Evolutionary conservation across 2,113 vertebrate genomes (phyloP).

Genomic region (Eulemur macaco): DNA sequence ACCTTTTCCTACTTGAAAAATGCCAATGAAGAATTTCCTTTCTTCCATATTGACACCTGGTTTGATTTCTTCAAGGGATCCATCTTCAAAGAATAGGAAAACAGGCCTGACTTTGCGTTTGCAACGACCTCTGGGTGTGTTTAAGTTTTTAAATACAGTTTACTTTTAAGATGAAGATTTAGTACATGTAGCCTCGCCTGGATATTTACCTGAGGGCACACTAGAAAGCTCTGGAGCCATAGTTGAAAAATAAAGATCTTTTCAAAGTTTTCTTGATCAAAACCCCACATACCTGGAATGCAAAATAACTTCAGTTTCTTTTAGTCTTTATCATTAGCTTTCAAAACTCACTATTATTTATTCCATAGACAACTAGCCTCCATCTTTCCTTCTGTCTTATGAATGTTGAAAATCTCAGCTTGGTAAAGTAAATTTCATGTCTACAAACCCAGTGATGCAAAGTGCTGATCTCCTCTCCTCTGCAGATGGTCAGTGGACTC

Average conservation of each 20-base stretch:
- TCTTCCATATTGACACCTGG: background rate
- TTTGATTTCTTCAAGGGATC: background rate
- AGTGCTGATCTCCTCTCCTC: background rate
- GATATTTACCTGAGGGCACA: background rate
- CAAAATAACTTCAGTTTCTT: background rate
- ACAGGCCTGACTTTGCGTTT: background rate
- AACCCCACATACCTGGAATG: background rate
- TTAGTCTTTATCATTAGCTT: background rate
- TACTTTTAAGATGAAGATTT: conserved; percentile 12
- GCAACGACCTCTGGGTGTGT: background rate
- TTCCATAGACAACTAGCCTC: background rate
- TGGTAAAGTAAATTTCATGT: conserved; percentile 5
- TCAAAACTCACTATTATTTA: background rate
- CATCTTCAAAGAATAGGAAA: background rate
- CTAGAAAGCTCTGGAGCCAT: background rate
- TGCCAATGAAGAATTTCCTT: background rate
- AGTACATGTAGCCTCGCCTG: background rate
- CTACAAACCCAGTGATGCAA: background rate
- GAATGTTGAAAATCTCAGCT: background rate
- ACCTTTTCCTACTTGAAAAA: conserved; percentile 8
- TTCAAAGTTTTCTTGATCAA: background rate
- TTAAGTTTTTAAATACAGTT: background rate
- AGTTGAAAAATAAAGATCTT: background rate
- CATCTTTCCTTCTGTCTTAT: background rate
- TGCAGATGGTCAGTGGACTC: background rate